Evolutionary conservation across 2,888 invertebrate species (phyloP), one percentile per base, ranked within the genome.

Genomic region (Agrochola circellaris): DNA sequence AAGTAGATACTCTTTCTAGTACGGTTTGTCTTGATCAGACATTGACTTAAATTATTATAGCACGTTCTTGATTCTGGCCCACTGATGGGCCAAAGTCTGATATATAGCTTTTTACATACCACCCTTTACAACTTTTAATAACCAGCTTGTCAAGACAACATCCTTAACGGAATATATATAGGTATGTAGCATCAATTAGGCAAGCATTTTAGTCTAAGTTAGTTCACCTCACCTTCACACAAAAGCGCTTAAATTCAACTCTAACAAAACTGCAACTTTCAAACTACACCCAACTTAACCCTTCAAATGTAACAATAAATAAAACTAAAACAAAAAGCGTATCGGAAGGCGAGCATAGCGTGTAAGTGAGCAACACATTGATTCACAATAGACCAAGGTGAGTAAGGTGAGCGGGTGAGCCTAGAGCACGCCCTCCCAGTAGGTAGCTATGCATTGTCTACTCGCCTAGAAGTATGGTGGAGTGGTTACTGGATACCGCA

Each of bases 381-480:
- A 75, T 61, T 79, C 71, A 80, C 26, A 56, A 61, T 17, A 34
- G 30, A 83, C n/a, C 82, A 20, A 85, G 84, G 82, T 82, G 82
- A 84, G 66, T 26, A 17, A 85, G 82, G 82, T 82, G 85, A 81
- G 79, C 65, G 62, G 70, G 77, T 48, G 82, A 75, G 69, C 78
- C 72, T 88, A 84, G 86, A 84, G 83, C 82, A 72, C 86, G 87
- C 89, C 86, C 88, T 72, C 71, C 73, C 84, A 86, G 83, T 60
- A 60, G 26, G 26, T 58, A 26, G 34, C 7, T 34, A 89, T 77
- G 73, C 76, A 86, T 83, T 88, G 84, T 88, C 75, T 88, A 75
- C 56, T 42, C 7, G 17, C 51, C 26, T 6, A 6, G 78, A 84
- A n/a, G 42, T 58, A 38, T 11, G 17, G 17, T 54, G 2, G 0